phyloP scores from a whole-genome alignment of 2,888 invertebrate genomes.

The Monoplex corrugatus region DNA sequence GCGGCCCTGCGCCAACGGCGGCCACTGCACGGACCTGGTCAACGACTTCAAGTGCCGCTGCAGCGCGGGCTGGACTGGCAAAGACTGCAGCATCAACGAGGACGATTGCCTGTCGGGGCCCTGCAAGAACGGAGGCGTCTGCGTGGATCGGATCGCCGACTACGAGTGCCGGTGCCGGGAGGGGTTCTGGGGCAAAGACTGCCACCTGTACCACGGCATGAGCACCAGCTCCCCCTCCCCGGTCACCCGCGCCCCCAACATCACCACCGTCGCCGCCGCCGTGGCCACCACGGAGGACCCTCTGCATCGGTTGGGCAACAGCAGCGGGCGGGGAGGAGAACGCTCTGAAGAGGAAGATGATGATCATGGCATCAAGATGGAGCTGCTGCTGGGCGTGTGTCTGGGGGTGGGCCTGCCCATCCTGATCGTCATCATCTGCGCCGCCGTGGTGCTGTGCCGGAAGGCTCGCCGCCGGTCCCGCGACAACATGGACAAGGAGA shows the following conservation, averaged over 20 bases:
- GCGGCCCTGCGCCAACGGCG: conserved; percentile 96
- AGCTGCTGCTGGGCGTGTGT: conserved; percentile 93
- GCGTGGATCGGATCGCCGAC: conserved; percentile 83
- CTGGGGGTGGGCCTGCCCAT: conserved; percentile 91
- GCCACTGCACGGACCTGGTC: conserved; percentile 90
- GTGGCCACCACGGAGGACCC: conserved; percentile 43
- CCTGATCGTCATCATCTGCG: conserved; percentile 84
- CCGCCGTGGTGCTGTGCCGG: conserved; percentile 85
- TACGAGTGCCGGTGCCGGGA: conserved; percentile 84
- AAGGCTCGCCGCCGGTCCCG: conserved; percentile 85
- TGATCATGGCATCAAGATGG: conserved; percentile 84
- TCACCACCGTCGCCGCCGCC: background rate
- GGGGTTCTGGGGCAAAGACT: conserved; percentile 76
- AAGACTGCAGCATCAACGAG: conserved; percentile 93
- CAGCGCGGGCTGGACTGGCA: conserved; percentile 94
- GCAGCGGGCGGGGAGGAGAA: conserved; percentile 47
- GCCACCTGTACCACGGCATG: conserved; percentile 61
- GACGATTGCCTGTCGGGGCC: conserved; percentile 90
- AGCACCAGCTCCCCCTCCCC: conserved; percentile 43
- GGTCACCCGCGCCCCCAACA: conserved; percentile 27
- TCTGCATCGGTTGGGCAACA: conserved; percentile 15
- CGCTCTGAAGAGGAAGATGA: conserved; percentile 30
- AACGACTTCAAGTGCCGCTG: conserved; percentile 94
- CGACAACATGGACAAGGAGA: conserved; percentile 90
- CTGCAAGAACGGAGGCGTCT: conserved; percentile 93